Percentiles rank a stretch among this genome's conserved stretches.
These are phyloP conservation scores for Heliconius cydno DNA, from an alignment of 2,888 invertebrate species.

Conservation along the genomic window DNA sequence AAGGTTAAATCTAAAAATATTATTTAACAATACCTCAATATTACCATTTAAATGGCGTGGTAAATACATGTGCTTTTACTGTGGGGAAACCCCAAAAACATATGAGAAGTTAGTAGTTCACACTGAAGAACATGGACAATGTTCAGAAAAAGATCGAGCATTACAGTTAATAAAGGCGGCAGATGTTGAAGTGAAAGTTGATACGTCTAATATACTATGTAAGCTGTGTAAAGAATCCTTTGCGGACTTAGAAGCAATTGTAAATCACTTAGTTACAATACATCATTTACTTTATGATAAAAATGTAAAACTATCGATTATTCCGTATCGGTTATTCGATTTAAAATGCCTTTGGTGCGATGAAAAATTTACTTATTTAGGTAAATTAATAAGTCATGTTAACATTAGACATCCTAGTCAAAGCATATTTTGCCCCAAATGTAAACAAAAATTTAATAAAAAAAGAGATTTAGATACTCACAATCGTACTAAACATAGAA, in stretches of 20 bases:
- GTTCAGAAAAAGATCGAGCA: conserved; percentile 61
- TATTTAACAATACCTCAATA: conserved; percentile 73
- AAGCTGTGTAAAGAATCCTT: conserved; percentile 66
- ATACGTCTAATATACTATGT: conserved; percentile 68
- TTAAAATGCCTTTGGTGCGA: conserved; percentile 64
- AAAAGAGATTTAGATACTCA: conserved; percentile 66
- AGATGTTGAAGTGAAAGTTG: conserved; percentile 67
- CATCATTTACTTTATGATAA: conserved; percentile 66
- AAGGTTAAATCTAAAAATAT: conserved; percentile 69
- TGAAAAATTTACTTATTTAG: conserved; percentile 64
- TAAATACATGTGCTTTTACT: conserved; percentile 70
- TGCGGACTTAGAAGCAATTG: conserved; percentile 56
- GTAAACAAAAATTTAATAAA: conserved; percentile 65
- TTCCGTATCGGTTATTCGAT: conserved; percentile 64
- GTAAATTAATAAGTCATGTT: conserved; percentile 64
- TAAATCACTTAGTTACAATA: conserved; percentile 65
- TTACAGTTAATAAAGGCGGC: conserved; percentile 64
- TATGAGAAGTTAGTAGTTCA: conserved; percentile 68
- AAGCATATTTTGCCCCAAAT: conserved; percentile 66
- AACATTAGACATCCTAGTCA: conserved; percentile 64
- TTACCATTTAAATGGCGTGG: conserved; percentile 75
- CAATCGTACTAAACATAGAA: conserved; percentile 60
- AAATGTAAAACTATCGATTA: conserved; percentile 60
- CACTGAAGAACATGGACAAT: conserved; percentile 64
- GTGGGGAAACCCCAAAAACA: conserved; percentile 56